Evolutionary conservation across 92 coral and sea anemone species (phyloP).

Genomic region (Zoanthus solanderi): DNA sequence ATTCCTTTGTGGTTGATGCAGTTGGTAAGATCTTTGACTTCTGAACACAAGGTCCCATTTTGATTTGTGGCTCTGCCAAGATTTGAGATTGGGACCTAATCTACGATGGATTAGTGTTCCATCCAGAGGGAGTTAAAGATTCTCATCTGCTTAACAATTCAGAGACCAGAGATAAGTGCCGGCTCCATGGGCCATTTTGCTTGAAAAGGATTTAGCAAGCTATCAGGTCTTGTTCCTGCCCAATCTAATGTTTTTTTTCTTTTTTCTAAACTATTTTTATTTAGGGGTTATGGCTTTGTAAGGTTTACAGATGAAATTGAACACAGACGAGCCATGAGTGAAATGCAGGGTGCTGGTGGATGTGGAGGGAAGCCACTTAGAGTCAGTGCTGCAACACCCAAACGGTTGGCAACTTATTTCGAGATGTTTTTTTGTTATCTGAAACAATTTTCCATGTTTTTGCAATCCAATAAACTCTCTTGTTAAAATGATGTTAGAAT

Average conservation of each 20-base stretch:
- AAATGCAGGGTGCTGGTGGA: constrained; percentile 96
- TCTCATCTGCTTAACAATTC: too few species aligned
- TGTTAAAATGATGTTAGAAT: too few species aligned
- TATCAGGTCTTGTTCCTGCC: not conserved
- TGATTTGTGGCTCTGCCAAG: too few species aligned
- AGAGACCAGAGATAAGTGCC: too few species aligned
- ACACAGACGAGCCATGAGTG: constrained; percentile 92
- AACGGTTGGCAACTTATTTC: constrained; percentile 64
- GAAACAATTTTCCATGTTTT: not conserved
- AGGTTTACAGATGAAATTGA: constrained; percentile 86
- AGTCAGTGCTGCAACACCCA: constrained; percentile 99
- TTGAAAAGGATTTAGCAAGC: too few species aligned
- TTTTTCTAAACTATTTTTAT: not conserved
- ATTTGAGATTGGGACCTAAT: too few species aligned
- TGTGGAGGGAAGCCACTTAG: constrained; percentile 93
- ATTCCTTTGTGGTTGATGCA: too few species aligned
- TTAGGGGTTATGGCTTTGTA: constrained; percentile 98
- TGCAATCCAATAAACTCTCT: not conserved
- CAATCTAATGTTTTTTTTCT: not conserved
- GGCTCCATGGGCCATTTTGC: too few species aligned
- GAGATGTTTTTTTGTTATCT: not conserved
- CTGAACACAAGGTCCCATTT: too few species aligned
- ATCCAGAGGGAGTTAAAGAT: too few species aligned
- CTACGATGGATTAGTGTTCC: too few species aligned
- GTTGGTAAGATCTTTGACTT: too few species aligned